Evolutionary conservation across 2,113 vertebrate species (phyloP).

Genomic region (Danio rerio): GRCz12tu NC_133191.1:51510501-51511000

Average conservation of each 20-base stretch:
- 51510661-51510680: not conserved
- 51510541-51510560: not conserved
- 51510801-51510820: not conserved
- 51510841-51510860: not conserved
- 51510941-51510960: not conserved
- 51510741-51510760: not conserved
- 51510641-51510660: not conserved
- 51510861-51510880: not conserved
- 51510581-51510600: slow-evolving; percentile 8
- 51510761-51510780: not conserved
- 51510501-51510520: not conserved
- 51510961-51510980: slow-evolving; percentile 33
- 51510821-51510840: not conserved
- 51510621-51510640: not conserved
- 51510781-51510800: not conserved
- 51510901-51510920: not conserved
- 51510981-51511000: slow-evolving; percentile 53
- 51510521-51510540: not conserved
- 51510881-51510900: not conserved
- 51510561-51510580: not conserved
- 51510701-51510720: not conserved
- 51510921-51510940: not conserved
- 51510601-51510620: not conserved
- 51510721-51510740: no score
- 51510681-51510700: slow-evolving; percentile 1